Evolutionary conservation across 2,113 vertebrate species (phyloP).

Genomic region (Arothron firmamentum): DNA sequence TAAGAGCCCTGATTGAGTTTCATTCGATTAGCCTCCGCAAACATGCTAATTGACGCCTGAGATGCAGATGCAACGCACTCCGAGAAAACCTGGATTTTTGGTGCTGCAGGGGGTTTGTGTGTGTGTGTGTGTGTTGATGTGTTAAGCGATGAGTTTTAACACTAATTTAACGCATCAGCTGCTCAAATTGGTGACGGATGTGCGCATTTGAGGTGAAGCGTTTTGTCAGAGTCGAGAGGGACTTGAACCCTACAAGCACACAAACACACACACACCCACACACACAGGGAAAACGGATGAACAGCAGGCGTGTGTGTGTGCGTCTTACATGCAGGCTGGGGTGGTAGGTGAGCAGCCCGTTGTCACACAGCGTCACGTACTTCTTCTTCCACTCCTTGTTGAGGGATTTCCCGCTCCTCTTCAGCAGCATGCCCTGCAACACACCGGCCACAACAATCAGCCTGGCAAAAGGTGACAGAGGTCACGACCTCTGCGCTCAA

Average conservation of each 20-base stretch:
- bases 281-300: too few species aligned
- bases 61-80: slow-evolving; percentile 83
- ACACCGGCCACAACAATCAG: neutral
- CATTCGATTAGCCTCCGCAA: slow-evolving; percentile 98
- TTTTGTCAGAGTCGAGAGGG: slow-evolving; percentile 1
- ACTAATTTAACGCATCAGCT: slow-evolving; percentile 68
- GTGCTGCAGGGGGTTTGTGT: slow-evolving; percentile 48
- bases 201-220: slow-evolving; percentile 11
- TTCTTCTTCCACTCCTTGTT: slow-evolving; percentile 99
- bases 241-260: slow-evolving; percentile 23
- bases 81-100: slow-evolving; percentile 54
- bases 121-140: slow-evolving; percentile 43
- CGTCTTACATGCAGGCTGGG: slow-evolving; percentile 90
- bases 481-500: too few species aligned
- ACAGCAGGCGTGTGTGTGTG: slow-evolving; percentile 21
- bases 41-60: slow-evolving; percentile 93
- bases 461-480: too few species aligned
- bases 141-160: slow-evolving; percentile 62
- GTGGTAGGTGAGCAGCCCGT: slow-evolving; percentile 93
- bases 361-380: slow-evolving; percentile 93
- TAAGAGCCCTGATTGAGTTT: slow-evolving; percentile 98
- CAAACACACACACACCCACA: too few species aligned
- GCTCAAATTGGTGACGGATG: slow-evolving; percentile 54
- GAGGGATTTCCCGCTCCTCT: slow-evolving; percentile 90
- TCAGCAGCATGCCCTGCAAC: slow-evolving; percentile 91